A percentile compares a stretch with the other conserved stretches of the same genome.
Conservation (phyloP, 2,113 vertebrate species). For the Apodemus sylvaticus region DNA sequence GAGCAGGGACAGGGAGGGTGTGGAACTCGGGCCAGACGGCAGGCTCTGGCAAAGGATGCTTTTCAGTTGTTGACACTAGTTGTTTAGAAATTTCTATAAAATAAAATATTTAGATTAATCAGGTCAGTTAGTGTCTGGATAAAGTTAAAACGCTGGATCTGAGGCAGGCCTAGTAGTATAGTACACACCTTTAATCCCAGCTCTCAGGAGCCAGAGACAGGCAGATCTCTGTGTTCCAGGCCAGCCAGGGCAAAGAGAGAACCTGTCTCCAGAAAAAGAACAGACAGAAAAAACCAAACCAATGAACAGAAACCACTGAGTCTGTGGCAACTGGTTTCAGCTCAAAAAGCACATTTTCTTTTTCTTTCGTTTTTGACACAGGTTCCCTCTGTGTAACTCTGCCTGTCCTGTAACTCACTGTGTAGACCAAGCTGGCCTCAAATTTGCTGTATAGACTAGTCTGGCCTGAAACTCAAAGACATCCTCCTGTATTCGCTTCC, state of each 20-base stretch:
- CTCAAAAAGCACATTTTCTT: constrained; percentile 14
- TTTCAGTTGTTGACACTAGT: constrained; percentile 39
- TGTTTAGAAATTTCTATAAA: constrained; percentile 45
- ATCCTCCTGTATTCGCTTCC: neutral
- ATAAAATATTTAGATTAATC: neutral
- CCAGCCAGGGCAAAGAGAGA: neutral
- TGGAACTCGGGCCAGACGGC: neutral
- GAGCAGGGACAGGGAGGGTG: constrained; percentile 35
- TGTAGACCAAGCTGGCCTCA: neutral
- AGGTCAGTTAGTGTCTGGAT: constrained; percentile 19
- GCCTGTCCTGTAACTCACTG: neutral
- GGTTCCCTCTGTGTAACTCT: neutral
- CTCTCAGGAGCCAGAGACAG: neutral
- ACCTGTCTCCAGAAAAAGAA: neutral
- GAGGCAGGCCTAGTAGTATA: neutral
- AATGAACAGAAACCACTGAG: neutral
- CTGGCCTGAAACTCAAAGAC: neutral
- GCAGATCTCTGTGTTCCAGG: neutral
- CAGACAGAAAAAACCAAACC: neutral
- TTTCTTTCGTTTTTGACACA: neutral
- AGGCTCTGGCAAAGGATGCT: neutral
- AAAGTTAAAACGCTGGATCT: neutral
- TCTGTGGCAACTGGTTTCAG: neutral
- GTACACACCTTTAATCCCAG: neutral
- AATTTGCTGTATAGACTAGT: neutral